Evolutionary conservation across 2,113 vertebrate genomes (phyloP).

Genomic region (Pelobates fuscus): DNA sequence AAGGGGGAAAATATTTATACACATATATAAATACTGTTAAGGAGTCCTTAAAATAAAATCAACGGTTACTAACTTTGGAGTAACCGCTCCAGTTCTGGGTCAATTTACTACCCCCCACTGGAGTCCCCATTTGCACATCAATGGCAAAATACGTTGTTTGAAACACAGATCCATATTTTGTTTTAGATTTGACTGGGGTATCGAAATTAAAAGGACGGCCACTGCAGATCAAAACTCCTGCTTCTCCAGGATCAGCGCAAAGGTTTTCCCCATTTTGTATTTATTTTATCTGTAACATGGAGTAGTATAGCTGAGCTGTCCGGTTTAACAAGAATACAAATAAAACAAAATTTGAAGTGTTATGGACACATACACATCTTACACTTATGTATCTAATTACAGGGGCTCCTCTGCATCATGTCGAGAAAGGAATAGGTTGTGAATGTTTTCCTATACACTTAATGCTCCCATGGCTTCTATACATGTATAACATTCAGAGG

Average conservation of each 20-base stretch:
- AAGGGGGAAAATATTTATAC: not conserved
- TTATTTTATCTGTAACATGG: too few relatives aligned
- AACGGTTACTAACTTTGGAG: too few relatives aligned
- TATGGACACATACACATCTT: not conserved
- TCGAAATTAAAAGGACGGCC: too few relatives aligned
- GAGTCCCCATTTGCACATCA: not conserved
- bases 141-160: not conserved
- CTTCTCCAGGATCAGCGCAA: not conserved
- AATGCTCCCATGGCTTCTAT: slow-evolving; percentile 12
- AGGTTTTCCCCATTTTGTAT: not conserved
- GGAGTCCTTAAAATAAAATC: too few relatives aligned
- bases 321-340: not conserved
- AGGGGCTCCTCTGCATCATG: not conserved
- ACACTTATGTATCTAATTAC: slow-evolving; percentile 2
- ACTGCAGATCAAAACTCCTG: not conserved
- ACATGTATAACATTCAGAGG: slow-evolving; percentile 13
- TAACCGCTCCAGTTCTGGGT: not conserved
- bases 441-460: slow-evolving; percentile 7
- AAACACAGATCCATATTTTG: not conserved
- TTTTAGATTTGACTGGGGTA: too few relatives aligned
- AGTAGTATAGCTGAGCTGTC: not conserved
- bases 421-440: not conserved
- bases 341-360: not conserved
- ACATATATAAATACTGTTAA: too few relatives aligned
- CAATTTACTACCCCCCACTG: not conserved